These are phyloP conservation scores for Chironomus tepperi DNA, from an alignment of 1,140 invertebrate genomes.

Conservation along the genomic window DNA sequence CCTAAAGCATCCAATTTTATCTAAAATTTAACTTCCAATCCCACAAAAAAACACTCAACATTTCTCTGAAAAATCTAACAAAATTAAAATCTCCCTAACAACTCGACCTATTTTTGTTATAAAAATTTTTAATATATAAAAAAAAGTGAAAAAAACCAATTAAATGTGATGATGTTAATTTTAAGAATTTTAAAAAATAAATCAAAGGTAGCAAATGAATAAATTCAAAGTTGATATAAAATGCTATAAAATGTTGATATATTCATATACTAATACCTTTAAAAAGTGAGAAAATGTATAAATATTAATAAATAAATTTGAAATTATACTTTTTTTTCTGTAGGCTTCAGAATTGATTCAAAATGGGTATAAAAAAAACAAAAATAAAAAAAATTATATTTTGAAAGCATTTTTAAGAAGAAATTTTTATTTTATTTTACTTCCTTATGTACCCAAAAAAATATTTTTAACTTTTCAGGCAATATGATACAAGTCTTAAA, in stretches of 20 bases:
- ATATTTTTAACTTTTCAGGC: not conserved
- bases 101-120: not conserved
- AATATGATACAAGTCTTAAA: not conserved
- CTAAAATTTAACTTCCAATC: too few relatives aligned
- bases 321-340: not conserved
- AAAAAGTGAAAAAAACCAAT: not conserved
- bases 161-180: slow-evolving; percentile 21
- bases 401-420: slow-evolving; percentile 8
- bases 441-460: not conserved
- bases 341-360: not conserved
- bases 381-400: slow-evolving; percentile 7
- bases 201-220: not conserved
- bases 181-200: not conserved
- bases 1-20: not conserved
- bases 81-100: not conserved
- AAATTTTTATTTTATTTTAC: not conserved
- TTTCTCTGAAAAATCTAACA: not conserved
- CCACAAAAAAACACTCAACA: not conserved
- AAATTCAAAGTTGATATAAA: not conserved
- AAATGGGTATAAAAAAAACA: not conserved
- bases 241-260: not conserved
- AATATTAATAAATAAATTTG: not conserved
- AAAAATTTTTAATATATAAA: not conserved
- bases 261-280: not conserved
- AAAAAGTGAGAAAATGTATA: not conserved